Conservation (phyloP, 2,113 vertebrate genomes). For the Laticauda colubrina region DNA sequence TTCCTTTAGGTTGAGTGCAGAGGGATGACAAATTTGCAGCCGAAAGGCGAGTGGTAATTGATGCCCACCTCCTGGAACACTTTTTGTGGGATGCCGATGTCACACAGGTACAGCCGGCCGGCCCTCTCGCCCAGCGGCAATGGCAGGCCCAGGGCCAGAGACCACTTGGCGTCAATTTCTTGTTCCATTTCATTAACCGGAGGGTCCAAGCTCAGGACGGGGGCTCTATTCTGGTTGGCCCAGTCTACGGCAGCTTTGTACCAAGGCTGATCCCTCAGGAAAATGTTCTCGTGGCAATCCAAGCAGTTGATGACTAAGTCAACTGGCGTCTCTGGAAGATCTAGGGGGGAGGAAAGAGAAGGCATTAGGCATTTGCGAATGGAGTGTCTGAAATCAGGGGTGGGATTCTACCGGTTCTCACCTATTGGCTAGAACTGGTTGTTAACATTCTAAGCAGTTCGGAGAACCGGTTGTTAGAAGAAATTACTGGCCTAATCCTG, state of each 20-base stretch:
- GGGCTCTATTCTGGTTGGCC: constrained; percentile 95
- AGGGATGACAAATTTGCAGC: constrained; percentile 97
- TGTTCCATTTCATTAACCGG: constrained; percentile 83
- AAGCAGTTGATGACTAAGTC: constrained; percentile 98
- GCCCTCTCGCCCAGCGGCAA: constrained; percentile 86
- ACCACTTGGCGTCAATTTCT: constrained; percentile 96
- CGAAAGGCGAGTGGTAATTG: constrained; percentile 94
- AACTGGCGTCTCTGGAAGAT: constrained; percentile 90
- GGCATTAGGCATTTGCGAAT: neutral
- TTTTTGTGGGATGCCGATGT: constrained; percentile 92
- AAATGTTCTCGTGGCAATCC: constrained; percentile 94
- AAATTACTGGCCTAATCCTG: no score
- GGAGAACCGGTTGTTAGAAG: no score
- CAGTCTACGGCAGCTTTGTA: constrained; percentile 92
- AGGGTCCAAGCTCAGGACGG: constrained; percentile 94
- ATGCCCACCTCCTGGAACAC: constrained; percentile 96
- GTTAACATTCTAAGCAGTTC: no score
- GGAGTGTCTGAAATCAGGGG: no score
- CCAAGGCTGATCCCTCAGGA: constrained; percentile 94
- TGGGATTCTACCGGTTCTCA: no score
- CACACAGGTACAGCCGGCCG: constrained; percentile 90
- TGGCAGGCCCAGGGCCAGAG: constrained; percentile 89
- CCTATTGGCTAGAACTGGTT: no score
- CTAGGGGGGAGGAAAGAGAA: constrained; percentile 64
- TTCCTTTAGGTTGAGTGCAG: constrained; percentile 85